These are phyloP conservation scores for Meriones unguiculatus DNA, from an alignment of 2,113 vertebrate genomes.

Conservation along the genomic window DNA sequence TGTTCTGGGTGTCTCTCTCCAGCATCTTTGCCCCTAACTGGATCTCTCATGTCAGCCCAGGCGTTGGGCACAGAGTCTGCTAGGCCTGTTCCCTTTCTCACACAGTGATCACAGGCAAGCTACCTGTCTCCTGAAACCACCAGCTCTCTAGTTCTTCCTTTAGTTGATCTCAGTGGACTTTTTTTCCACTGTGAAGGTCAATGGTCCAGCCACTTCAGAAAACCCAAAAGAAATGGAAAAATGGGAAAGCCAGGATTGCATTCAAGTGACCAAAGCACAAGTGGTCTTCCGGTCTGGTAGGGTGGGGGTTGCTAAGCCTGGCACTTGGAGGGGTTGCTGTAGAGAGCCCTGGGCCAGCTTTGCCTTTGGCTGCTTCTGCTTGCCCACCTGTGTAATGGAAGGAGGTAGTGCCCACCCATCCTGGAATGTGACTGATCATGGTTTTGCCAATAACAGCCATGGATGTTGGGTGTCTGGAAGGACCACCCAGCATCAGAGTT, in stretches of 20 bases:
- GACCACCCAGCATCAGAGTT: not conserved
- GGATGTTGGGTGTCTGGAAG: not conserved
- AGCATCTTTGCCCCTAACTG: not conserved
- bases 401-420: not conserved
- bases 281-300: not conserved
- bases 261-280: not conserved
- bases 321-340: not conserved
- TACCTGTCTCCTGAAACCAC: too few species aligned
- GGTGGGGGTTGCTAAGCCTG: not conserved
- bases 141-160: too few species aligned
- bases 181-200: not conserved
- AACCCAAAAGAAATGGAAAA: not conserved
- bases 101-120: not conserved
- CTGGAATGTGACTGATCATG: not conserved
- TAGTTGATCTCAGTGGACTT: fast-evolving
- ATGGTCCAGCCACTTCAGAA: not conserved
- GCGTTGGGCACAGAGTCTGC: not conserved
- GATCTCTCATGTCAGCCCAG: not conserved
- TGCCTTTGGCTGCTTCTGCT: not conserved
- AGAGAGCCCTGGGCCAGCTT: not conserved
- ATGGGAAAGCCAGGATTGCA: not conserved
- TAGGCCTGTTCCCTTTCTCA: not conserved
- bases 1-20: not conserved
- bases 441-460: not conserved
- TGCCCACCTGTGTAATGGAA: not conserved